These are phyloP conservation scores for Xanthia togata DNA, from an alignment of 2,888 invertebrate species.

Conservation along the genomic window DNA sequence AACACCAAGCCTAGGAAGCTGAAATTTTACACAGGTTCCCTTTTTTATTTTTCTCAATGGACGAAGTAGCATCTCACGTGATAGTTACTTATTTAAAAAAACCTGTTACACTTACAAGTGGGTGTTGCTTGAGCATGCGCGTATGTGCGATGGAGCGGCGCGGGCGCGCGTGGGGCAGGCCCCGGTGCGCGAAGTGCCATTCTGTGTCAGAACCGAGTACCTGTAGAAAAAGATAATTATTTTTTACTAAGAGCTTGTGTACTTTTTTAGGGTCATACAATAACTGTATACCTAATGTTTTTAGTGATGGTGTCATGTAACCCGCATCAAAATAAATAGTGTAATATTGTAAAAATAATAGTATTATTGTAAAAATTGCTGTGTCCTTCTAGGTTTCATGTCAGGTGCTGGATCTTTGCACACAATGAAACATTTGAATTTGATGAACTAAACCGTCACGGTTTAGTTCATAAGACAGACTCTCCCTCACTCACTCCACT, in stretches of 20 bases:
- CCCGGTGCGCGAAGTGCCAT: constrained; percentile 98
- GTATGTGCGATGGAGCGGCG: constrained; percentile 97
- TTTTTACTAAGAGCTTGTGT: neutral
- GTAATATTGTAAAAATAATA: neutral
- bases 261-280: neutral
- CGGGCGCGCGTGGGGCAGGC: constrained; percentile 96
- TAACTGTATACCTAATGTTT: neutral
- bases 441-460: too few relatives aligned
- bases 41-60: too few relatives aligned
- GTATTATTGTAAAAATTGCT: neutral
- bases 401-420: neutral
- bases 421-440: too few relatives aligned
- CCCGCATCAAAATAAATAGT: neutral
- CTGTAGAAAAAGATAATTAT: constrained; percentile 87
- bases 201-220: constrained; percentile 96
- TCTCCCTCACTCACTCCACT: too few relatives aligned
- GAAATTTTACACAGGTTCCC: too few relatives aligned
- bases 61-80: too few relatives aligned
- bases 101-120: constrained; percentile 93
- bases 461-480: too few relatives aligned
- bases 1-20: too few relatives aligned
- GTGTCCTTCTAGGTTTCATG: too few relatives aligned
- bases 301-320: neutral
- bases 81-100: neutral
- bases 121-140: constrained; percentile 96